Conservation (phyloP, 2,797 vertebrate species). For the Heliangelus exortis region DNA sequence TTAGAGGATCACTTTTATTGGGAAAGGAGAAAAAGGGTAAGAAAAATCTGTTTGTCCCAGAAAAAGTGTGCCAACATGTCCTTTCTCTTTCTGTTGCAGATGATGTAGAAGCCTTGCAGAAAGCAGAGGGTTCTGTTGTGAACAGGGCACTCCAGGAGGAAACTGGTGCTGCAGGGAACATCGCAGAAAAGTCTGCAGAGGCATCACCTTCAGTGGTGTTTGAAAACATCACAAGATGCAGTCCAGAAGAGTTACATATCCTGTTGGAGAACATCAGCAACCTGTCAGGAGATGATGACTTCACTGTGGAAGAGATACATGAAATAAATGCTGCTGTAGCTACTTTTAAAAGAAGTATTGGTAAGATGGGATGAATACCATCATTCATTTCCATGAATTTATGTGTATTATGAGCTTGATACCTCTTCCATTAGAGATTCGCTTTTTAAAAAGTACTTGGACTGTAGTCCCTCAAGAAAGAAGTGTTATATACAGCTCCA, state of each 20-base stretch:
- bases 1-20: background rate
- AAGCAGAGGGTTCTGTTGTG: background rate
- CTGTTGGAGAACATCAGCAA: slow-evolving; percentile 74
- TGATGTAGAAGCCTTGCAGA: slow-evolving; percentile 7
- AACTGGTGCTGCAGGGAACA: background rate
- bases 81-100: slow-evolving; percentile 28
- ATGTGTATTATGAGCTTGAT: background rate
- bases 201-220: slow-evolving; percentile 56
- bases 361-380: slow-evolving; percentile 57
- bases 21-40: background rate
- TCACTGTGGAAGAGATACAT: slow-evolving; percentile 73
- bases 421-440: background rate
- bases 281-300: slow-evolving; percentile 36
- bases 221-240: slow-evolving; percentile 54
- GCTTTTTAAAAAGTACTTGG: background rate
- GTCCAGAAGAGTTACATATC: background rate
- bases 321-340: slow-evolving; percentile 67
- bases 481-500: background rate
- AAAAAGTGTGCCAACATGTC: background rate
- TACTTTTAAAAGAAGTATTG: slow-evolving; percentile 69
- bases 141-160: background rate
- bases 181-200: background rate
- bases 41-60: background rate
- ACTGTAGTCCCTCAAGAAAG: background rate
- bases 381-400: background rate